These are phyloP conservation scores for Eurytoma californica DNA, from an alignment of 2,888 invertebrate species.

Conservation along the genomic window DNA sequence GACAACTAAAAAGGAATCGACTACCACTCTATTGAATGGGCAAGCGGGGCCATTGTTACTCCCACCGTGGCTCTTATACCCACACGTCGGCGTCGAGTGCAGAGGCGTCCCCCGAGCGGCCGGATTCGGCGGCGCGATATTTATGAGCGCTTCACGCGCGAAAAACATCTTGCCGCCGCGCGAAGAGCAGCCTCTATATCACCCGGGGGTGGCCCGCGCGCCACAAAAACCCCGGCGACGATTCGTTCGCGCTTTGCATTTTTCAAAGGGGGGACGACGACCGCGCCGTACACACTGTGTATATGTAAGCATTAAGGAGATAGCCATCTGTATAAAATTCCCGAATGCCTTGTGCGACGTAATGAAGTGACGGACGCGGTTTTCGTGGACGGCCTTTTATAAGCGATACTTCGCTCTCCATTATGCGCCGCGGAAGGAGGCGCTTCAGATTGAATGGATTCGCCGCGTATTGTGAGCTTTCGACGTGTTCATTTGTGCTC, in stretches of 20 bases:
- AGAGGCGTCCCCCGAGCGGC: conserved; percentile 4
- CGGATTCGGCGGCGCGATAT: conserved; percentile 58
- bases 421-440: too few relatives aligned
- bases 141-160: conserved; percentile 60
- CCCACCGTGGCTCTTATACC: not conserved
- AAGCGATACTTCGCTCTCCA: too few relatives aligned
- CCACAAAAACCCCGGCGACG: conserved; percentile 5
- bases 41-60: conserved; percentile 61
- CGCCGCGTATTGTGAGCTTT: not conserved
- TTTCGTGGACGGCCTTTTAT: not conserved
- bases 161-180: conserved; percentile 51
- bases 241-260: conserved; percentile 38
- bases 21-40: conserved; percentile 61
- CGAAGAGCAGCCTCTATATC: conserved; percentile 49
- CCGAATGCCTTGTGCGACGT: conserved; percentile 10
- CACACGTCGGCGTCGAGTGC: too few relatives aligned
- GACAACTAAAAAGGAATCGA: conserved; percentile 58
- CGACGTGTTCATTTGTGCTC: not conserved
- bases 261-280: conserved; percentile 19
- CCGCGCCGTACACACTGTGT: not conserved
- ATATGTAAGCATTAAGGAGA: conserved; percentile 3
- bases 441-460: not conserved
- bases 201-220: conserved; percentile 3
- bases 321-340: conserved; percentile 31
- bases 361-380: conserved; percentile 26